Base-by-base conservation (phyloP, 2,797 vertebrate species). In the Oreochromis mossambicus region DNA sequence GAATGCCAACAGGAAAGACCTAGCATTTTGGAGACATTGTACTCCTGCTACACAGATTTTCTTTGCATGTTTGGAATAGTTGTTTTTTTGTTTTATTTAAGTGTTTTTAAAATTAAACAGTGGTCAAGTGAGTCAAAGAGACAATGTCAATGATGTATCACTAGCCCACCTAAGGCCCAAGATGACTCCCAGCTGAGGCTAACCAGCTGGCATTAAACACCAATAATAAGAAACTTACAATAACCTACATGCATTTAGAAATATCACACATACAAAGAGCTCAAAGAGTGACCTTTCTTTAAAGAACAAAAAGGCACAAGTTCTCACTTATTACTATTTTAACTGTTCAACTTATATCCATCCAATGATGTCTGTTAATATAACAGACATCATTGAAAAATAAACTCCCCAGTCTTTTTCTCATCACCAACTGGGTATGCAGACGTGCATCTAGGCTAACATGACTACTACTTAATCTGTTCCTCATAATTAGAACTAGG, bases 71-170 rank as follows among this genome's bases (percentile, higher is more conserved):
- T 54, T 24, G 11, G 6, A 24, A 54, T 13, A 54, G 48, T 19
- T 8, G 4, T 0, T 54, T n/a, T 3, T 51, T n/a, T 8, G 4
- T 50, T 8, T 4, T 2, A 15, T 48, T 50, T 7, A 8, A 4
- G 26, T 26, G 26, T 26, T 26, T 26, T 26, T 26, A 26, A 26
- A 10, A 10, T 10, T n/a, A n/a, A 54, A 54, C 51, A 21, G 51
- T 24, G 11, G 54, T 55, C 54, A 55, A 55, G 52, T 26, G 2
- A 26, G 24, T 55, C 21, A 26, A 15, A 58, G 55, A 58, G 15
- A 15, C 26, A 8, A 14, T 58, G 55, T 32, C 14, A 58, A 17
- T 29, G 4, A 32, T 58, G 14, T 15, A 68, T 24, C 63, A 68
- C 19, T 14, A 41, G 36, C n/a, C 19, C 32, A 66, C 32, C 34